Evolutionary conservation across 2,113 vertebrate species (phyloP).

Genomic region (Speoplatyrhinus poulsoni): DNA sequence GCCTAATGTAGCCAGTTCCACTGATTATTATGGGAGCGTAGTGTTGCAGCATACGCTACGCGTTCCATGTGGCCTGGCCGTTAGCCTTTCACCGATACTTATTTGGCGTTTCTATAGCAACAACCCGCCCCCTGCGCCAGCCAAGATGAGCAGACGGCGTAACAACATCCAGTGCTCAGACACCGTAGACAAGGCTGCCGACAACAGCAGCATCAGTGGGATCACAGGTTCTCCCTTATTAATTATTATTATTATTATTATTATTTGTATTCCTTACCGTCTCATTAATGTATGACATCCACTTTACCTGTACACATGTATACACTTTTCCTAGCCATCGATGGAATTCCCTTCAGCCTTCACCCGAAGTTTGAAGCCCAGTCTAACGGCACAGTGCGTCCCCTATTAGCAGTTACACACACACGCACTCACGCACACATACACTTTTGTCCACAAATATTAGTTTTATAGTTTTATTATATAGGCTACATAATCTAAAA

Average conservation of each 20-base stretch:
- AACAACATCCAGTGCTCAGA: conserved; percentile 53
- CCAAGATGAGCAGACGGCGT: conserved; percentile 67
- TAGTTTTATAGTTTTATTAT: neutral
- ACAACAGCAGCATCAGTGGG: conserved; percentile 72
- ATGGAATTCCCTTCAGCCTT: conserved; percentile 85
- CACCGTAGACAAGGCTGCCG: conserved; percentile 63
- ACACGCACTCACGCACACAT: neutral
- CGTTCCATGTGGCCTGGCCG: no score
- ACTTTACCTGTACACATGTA: neutral
- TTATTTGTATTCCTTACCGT: neutral
- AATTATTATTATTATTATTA: neutral
- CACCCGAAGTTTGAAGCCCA: conserved; percentile 81
- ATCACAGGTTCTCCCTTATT: conserved; percentile 77
- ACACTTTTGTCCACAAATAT: neutral
- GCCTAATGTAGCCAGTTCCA: no score
- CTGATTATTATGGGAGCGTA: no score
- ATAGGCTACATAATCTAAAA: neutral
- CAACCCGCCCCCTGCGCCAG: conserved; percentile 14
- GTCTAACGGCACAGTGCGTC: conserved; percentile 66
- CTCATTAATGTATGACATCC: neutral
- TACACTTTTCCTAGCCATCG: conserved; percentile 77
- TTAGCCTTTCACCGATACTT: neutral
- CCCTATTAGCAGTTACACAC: neutral
- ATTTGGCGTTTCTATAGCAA: conserved; percentile 55
- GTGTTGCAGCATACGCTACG: no score